phyloP scores from a whole-genome alignment of 2,113 vertebrate species.

The Delphinus delphis region DNA sequence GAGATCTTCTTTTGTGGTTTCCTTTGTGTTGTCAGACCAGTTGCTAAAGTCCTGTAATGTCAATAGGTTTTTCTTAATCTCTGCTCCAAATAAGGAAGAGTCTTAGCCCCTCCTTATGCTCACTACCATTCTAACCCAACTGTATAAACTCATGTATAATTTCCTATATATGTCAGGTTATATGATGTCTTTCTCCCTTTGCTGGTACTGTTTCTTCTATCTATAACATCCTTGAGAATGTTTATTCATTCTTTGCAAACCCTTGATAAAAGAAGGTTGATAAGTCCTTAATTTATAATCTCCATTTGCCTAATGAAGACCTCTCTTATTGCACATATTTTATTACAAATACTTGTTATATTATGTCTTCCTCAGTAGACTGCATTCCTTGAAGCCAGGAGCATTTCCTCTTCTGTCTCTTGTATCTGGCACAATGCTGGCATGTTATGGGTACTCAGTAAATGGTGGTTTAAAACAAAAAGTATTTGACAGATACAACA shows the following conservation, averaged over 20 bases:
- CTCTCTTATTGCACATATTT: not conserved
- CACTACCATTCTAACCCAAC: not conserved
- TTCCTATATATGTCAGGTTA: not conserved
- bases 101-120: not conserved
- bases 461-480: conserved; percentile 1
- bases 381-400: not conserved
- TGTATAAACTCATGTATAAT: not conserved
- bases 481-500: not conserved
- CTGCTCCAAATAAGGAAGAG: not conserved
- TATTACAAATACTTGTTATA: not conserved
- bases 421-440: not conserved
- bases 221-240: not conserved
- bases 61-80: not conserved
- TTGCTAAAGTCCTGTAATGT: not conserved
- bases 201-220: not conserved
- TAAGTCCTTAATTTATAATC: not conserved
- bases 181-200: not conserved
- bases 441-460: not conserved
- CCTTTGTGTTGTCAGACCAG: conserved; percentile 34
- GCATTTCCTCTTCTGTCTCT: not conserved
- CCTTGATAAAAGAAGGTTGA: not conserved
- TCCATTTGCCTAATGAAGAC: not conserved
- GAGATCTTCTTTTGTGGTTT: conserved; percentile 42
- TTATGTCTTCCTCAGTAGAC: not conserved
- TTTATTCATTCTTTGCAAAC: not conserved